Conservation (phyloP, 1,140 invertebrate species). For the Wasmannia auropunctata region DNA sequence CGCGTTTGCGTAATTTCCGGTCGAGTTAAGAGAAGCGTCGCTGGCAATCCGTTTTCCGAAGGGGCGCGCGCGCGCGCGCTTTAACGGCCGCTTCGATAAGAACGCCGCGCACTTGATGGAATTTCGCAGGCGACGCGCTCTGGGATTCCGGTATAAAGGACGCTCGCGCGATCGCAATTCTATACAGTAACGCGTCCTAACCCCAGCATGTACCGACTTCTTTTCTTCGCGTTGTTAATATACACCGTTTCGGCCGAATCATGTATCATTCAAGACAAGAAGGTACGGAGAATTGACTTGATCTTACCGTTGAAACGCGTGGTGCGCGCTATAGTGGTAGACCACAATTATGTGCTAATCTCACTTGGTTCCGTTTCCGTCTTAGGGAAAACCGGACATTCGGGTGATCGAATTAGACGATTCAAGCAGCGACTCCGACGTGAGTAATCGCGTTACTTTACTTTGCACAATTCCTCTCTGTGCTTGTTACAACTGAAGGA, state of each 20-base stretch:
- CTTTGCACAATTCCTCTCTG: background rate
- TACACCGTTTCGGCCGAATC: constrained; percentile 39
- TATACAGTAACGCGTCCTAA: no score
- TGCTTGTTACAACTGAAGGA: background rate
- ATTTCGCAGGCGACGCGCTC: constrained; percentile 12
- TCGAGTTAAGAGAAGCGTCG: constrained; percentile 15
- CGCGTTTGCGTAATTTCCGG: constrained; percentile 43
- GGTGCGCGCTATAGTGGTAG: constrained; percentile 49
- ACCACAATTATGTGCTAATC: constrained; percentile 70
- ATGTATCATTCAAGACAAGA: constrained; percentile 62
- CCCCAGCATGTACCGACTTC: constrained; percentile 53
- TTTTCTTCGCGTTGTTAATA: constrained; percentile 59
- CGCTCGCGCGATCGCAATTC: background rate
- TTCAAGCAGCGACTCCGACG: constrained; percentile 48
- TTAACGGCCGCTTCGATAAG: constrained; percentile 48
- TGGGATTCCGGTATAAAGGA: constrained; percentile 29
- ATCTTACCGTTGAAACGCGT: constrained; percentile 43
- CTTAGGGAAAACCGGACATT: constrained; percentile 66
- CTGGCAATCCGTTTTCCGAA: background rate
- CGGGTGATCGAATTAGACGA: constrained; percentile 66
- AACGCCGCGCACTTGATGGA: constrained; percentile 39
- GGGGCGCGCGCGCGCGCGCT: background rate
- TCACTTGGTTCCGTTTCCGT: constrained; percentile 64
- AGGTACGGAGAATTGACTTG: constrained; percentile 71
- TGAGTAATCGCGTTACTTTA: constrained; percentile 45